Base-by-base conservation (phyloP, 2,888 invertebrate genomes). In the Antheraea yamamai region DNA sequence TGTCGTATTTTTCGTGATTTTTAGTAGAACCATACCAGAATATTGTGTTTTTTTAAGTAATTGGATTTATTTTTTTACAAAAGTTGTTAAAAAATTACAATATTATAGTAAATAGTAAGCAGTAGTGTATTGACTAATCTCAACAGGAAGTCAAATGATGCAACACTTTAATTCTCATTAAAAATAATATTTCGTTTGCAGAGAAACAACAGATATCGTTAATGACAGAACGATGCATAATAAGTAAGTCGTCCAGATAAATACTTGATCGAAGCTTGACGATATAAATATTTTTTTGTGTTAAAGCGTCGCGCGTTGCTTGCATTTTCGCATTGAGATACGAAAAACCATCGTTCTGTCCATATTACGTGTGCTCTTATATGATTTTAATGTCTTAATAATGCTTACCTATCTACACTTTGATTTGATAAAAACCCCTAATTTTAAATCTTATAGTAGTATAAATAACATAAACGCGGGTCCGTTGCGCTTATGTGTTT, bases 201-300 rank as follows among this genome's bases (percentile, higher is more conserved):
- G 94, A 91, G 81, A 82, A 78, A 83, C 88, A 73, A 80, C 89
- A 79, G 85, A 82, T 78, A 70, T 14, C 14, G 70, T 70, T 70
- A 92, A 93, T 91, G 93, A 93, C 93, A 94, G 94, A 94, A 94
- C 94, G 94, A 94, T 94, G 94, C 86, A 89, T 87, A 39, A 39
- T 39, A 87, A 91, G 94, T 94, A 94, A 94, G 94, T 94, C 70
- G 70, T 39, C 75, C 30, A 75, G 7, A 75, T 72, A 64, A 26
- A 72, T 71, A 64, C 26, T 55, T 75, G 70, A 8, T 23, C 58
- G 55, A 72, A 51, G 75, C 75, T 75, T 74, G 20, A 70, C n/a
- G n/a, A 70, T 66, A 66, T 66, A 30, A 8, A 61, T 26, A 12
- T 70, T 20, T 70, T 39, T 70, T 70, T 70, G 66, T 75, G 47